These are phyloP conservation scores for Clavelina lepadiformis DNA, from an alignment of 23 tunicate genomes.

Conservation along the genomic window DNA sequence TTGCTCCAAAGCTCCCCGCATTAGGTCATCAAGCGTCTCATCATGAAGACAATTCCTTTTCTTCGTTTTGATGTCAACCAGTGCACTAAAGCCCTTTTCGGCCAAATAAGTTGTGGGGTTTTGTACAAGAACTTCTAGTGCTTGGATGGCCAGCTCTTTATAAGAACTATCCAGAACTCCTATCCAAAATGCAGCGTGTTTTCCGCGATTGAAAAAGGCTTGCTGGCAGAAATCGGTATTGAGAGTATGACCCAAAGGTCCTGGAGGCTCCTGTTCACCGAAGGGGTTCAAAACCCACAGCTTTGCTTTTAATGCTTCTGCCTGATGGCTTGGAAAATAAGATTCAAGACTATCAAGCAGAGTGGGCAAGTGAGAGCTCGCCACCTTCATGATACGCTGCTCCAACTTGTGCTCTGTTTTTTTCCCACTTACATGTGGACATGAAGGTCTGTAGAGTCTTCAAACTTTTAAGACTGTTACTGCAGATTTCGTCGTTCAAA, in stretches of 20 bases:
- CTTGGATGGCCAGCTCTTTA: constrained; percentile 44
- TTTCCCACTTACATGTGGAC: constrained; percentile 12
- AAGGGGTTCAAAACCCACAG: background rate
- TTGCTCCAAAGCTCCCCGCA: constrained; percentile 64
- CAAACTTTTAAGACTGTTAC: constrained; percentile 43
- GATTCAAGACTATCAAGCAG: constrained; percentile 30
- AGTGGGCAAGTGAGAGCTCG: constrained; percentile 39
- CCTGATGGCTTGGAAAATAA: constrained; percentile 32
- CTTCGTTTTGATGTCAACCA: constrained; percentile 54
- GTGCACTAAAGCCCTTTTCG: constrained; percentile 59
- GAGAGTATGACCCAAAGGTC: constrained; percentile 49
- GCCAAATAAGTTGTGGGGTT: constrained; percentile 52
- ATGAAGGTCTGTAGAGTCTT: constrained; percentile 35
- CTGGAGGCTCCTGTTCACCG: constrained; percentile 47
- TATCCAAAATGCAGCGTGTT: constrained; percentile 55
- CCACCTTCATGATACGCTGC: constrained; percentile 39
- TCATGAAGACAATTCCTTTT: constrained; percentile 49
- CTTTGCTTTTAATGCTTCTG: constrained; percentile 15
- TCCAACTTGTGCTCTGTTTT: constrained; percentile 15
- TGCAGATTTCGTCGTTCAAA: constrained; percentile 47
- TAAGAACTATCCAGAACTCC: constrained; percentile 26
- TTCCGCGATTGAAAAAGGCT: constrained; percentile 23
- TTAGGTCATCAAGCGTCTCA: constrained; percentile 54
- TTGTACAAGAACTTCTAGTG: constrained; percentile 42
- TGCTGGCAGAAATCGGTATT: constrained; percentile 25